phyloP scores from a whole-genome alignment of 2,888 invertebrate species.

The Mesorhabditis belari region DNA sequence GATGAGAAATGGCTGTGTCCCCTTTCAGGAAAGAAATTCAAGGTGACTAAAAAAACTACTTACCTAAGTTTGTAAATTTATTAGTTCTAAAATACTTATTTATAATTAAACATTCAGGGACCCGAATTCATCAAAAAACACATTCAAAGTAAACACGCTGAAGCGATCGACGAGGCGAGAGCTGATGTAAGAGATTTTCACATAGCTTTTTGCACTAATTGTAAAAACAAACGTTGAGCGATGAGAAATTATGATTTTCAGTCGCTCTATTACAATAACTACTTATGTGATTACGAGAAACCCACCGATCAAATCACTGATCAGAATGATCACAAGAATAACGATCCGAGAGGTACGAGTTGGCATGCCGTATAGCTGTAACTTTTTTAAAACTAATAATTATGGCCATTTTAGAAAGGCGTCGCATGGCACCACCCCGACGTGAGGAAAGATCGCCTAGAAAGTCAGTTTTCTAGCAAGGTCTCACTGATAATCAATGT shows the following conservation, averaged over 20 bases:
- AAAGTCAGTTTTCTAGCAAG: neutral
- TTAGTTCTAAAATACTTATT: neutral
- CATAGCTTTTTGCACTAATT: neutral
- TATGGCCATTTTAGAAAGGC: slow-evolving; percentile 1
- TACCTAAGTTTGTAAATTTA: neutral
- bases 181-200: slow-evolving; percentile 67
- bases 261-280: slow-evolving; percentile 93
- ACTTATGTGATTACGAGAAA: slow-evolving; percentile 81
- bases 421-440: neutral
- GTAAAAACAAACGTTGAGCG: neutral
- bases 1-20: slow-evolving; percentile 99
- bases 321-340: neutral
- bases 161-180: slow-evolving; percentile 92
- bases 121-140: slow-evolving; percentile 98
- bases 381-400: neutral
- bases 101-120: slow-evolving; percentile 56
- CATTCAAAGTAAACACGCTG: slow-evolving; percentile 90
- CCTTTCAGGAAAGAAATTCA: slow-evolving; percentile 95
- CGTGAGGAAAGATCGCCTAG: neutral
- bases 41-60: no score
- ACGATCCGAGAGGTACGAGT: neutral
- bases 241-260: slow-evolving; percentile 36
- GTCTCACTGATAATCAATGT: neutral
- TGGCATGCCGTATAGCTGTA: neutral
- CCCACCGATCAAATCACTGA: slow-evolving; percentile 77